phyloP scores from a whole-genome alignment of 2,797 vertebrate genomes.

The Falco berigora region DNA sequence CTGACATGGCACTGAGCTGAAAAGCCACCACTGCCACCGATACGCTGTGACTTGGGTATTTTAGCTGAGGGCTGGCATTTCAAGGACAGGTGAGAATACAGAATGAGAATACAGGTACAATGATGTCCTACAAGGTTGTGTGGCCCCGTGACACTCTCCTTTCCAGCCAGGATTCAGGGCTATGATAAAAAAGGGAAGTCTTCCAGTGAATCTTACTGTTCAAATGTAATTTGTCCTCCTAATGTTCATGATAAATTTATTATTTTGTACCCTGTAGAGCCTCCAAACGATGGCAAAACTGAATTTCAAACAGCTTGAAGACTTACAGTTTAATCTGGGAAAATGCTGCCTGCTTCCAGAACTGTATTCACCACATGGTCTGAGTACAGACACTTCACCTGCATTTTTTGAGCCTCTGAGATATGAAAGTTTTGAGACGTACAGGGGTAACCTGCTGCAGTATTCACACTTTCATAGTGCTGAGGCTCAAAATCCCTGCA shows the following conservation, averaged over 20 bases:
- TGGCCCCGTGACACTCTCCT: background rate
- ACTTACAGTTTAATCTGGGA: background rate
- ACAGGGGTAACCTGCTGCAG: background rate
- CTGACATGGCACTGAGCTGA: background rate
- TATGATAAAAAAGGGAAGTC: background rate
- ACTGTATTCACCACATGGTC: background rate
- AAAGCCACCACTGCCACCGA: background rate
- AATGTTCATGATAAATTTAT: background rate
- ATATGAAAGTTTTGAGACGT: background rate
- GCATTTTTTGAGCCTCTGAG: background rate
- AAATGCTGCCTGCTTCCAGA: background rate
- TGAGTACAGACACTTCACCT: background rate
- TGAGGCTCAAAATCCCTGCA: background rate
- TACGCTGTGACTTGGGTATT: background rate
- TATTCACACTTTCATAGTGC: background rate
- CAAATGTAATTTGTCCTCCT: background rate
- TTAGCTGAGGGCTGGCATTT: background rate
- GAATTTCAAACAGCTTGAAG: slow-evolving; percentile 17
- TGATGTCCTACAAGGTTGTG: background rate
- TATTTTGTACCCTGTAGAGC: background rate
- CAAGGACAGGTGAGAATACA: background rate
- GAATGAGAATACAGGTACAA: background rate
- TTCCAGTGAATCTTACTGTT: background rate
- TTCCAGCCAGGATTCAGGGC: background rate
- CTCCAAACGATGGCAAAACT: background rate